Evolutionary conservation across 92 coral and sea anemone species (phyloP), one percentile per base, ranked within the genome.

Genomic region (Diadumene lineata): DNA sequence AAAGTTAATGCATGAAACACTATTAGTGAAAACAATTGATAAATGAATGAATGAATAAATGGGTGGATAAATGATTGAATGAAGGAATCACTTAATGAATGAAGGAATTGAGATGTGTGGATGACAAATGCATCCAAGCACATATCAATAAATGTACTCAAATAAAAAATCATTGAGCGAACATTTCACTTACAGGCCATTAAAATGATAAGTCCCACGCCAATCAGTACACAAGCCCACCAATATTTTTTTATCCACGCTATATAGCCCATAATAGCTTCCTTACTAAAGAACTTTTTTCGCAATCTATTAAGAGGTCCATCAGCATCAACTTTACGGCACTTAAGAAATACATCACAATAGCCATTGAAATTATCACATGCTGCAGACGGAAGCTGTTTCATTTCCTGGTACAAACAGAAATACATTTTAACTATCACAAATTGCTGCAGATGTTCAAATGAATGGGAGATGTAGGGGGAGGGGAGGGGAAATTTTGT

Each of bases 151-250:
- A 44, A 9, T 9, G 51, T 17, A 44, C 9, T 44, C 9, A 44
- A 44, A 53, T 9, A 16, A 53, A 15, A 53, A 53, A 16, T 9
- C 21, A 13, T 53, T 53, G 19, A 16, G 4, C 2, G 58, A 3
- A 9, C 58, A 53, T 9, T 38, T 13, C 10, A 77, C 88, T 71
- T 73, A 92, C 98, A 92, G 38, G 97, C 98, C 98, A 94, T 94
- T 15, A 94, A 58, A 0, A 94, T 44, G 31, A 94, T 89, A 10
- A 94, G 84, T 0, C 97, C 98, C n/a, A 94, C 81, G 7, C 96
- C 97, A 78, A 94, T 94, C 46, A 94, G 90, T 8, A 89, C 88
- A 46, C 91, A 90, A 4, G 98, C 98, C 98, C 98, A 94, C 98
- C 98, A 94, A 71, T 92, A 82, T 15, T 79, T 66, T 34, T 94